phyloP scores from a whole-genome alignment of 2,113 vertebrate genomes.

The Paralichthys olivaceus region DNA sequence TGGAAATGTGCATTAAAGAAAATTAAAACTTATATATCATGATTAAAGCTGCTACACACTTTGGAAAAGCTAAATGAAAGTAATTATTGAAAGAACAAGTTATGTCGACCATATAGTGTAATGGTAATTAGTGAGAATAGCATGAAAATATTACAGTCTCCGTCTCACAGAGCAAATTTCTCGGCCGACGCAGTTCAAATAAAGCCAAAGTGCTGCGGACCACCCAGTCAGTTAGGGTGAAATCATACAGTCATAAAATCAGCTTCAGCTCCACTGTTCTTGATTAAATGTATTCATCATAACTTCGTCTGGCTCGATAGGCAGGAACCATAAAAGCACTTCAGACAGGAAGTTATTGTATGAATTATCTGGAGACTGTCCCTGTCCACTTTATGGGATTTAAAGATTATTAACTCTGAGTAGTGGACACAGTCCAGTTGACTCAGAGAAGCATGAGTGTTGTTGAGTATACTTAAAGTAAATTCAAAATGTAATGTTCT shows the following conservation, averaged over 20 bases:
- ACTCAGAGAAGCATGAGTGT: background rate
- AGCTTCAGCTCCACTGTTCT: conserved; percentile 45
- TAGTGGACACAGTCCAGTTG: background rate
- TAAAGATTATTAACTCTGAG: conserved; percentile 1
- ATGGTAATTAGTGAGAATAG: conserved; percentile 19
- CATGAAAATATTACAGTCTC: conserved; percentile 17
- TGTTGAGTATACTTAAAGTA: background rate
- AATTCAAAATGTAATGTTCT: background rate
- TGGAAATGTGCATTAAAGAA: conserved; percentile 53
- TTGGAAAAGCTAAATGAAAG: conserved; percentile 23
- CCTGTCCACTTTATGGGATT: conserved; percentile 11
- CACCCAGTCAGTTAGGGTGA: conserved; percentile 28
- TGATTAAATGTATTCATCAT: conserved; percentile 62
- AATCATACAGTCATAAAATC: conserved; percentile 53
- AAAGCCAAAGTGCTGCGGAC: conserved; percentile 34
- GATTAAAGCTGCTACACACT: conserved; percentile 33
- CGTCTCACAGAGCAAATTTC: conserved; percentile 3
- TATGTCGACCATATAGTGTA: conserved; percentile 21
- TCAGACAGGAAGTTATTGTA: conserved; percentile 36
- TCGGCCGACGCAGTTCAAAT: conserved; percentile 12
- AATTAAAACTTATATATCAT: conserved; percentile 40
- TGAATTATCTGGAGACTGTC: conserved; percentile 25
- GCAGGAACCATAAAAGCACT: conserved; percentile 31
- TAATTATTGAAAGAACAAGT: conserved; percentile 21
- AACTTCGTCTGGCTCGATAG: conserved; percentile 27